Conservation (phyloP, 2,888 invertebrate species). For the Octonoba sinensis region DNA sequence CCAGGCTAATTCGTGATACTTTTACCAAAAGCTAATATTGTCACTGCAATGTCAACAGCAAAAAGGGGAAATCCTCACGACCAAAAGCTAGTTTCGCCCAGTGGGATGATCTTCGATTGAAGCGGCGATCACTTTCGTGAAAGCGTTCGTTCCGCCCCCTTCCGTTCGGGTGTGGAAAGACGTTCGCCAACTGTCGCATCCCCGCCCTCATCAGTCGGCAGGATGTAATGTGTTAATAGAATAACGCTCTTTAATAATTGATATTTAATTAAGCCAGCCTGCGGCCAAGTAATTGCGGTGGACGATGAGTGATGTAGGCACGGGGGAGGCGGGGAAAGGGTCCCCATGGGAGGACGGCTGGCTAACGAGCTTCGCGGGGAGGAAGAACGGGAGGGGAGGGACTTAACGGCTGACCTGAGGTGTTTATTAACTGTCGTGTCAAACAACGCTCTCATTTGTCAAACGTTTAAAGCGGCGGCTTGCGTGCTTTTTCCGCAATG, state of each 20-base stretch:
- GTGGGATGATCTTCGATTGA: slow-evolving; percentile 40
- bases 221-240: slow-evolving; percentile 62
- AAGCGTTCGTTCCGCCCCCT: slow-evolving; percentile 26
- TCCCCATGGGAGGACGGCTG: slow-evolving; percentile 56
- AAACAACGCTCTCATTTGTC: slow-evolving; percentile 64
- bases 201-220: slow-evolving; percentile 49
- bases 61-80: no score
- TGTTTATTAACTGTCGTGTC: slow-evolving; percentile 65
- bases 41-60: no score
- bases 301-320: slow-evolving; percentile 39
- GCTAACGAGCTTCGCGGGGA: slow-evolving; percentile 30
- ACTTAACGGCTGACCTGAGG: slow-evolving; percentile 64
- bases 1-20: no score
- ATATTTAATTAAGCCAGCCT: slow-evolving; percentile 63
- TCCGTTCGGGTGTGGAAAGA: slow-evolving; percentile 27
- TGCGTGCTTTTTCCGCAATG: slow-evolving; percentile 10
- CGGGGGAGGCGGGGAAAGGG: slow-evolving; percentile 23
- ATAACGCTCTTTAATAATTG: slow-evolving; percentile 65
- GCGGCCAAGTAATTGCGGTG: slow-evolving; percentile 55
- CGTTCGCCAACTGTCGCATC: slow-evolving; percentile 60
- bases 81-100: slow-evolving; percentile 7
- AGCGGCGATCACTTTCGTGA: slow-evolving; percentile 41
- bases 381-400: slow-evolving; percentile 16
- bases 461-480: slow-evolving; percentile 55
- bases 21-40: no score